Evolutionary conservation across 2,888 invertebrate genomes (phyloP), one percentile per base, ranked within the genome.

Genomic region (Erebia epiphron): DNA sequence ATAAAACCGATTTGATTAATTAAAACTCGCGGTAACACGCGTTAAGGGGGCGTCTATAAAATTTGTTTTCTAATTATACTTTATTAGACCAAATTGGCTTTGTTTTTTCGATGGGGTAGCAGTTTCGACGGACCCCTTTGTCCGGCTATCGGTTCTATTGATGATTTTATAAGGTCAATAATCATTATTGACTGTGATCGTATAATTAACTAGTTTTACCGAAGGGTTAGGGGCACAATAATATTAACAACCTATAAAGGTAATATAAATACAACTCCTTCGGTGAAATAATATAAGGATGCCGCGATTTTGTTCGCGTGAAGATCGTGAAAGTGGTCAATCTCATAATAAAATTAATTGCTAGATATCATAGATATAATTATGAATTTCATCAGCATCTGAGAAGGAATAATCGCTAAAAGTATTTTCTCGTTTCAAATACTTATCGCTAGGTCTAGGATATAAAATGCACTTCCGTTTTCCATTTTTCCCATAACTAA

Each of bases 161-260:
- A 91, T 85, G 90, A 92, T 93, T 93, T 89, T 92, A 89, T 84
- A 90, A 90, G 91, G 88, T 86, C 91, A 90, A 92, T 93, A 90
- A 88, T 88, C 83, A 89, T 90, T 88, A 92, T 92, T 88, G 87
- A 86, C 87, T 86, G 80, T 85, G 87, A 90, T 91, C 84, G 83
- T 87, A 90, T 89, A 88, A 90, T 90, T 89, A 90, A 90, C 89
- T 86, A 86, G 89, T 88, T 86, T 87, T 81, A 76, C 78, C 80
- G 81, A 85, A 84, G 83, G 86, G 82, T 82, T 83, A 75, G 71
- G 52, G 71, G 72, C 69, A 64, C 76, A 72, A 79, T 78, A 75
- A 77, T 75, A 75, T 75, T 78, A 79, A 77, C 77, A 70, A 74
- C 71, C 75, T 62, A 76, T 74, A 69, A 73, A 75, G 18, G 68